Evolutionary conservation across 2,888 invertebrate species (phyloP).

Genomic region (Shargacucullia verbasci): DNA sequence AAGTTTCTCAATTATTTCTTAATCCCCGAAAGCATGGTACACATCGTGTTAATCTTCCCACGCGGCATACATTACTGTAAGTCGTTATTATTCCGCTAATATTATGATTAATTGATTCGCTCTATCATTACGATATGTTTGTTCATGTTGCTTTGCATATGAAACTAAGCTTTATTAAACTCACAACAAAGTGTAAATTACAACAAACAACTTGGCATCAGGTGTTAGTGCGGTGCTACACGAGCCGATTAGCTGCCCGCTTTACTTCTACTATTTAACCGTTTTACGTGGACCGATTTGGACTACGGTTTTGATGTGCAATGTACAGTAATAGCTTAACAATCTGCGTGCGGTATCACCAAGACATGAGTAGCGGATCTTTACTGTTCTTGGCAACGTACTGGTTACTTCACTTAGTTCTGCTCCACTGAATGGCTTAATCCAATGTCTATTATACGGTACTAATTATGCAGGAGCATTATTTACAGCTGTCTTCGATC

Average conservation of each 20-base stretch:
- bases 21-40: conserved; percentile 42
- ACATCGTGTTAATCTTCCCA: conserved; percentile 54
- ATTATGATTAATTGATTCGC: conserved; percentile 64
- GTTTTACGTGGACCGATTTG: conserved; percentile 21
- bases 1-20: conserved; percentile 15
- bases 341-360: conserved; percentile 29
- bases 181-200: conserved; percentile 15
- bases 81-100: conserved; percentile 61
- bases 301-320: conserved; percentile 32
- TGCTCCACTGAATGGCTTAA: conserved; percentile 47
- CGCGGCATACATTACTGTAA: conserved; percentile 57
- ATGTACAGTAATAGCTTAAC: conserved; percentile 28
- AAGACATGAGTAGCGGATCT: conserved; percentile 37
- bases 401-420: conserved; percentile 35
- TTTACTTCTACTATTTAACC: conserved; percentile 46
- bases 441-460: conserved; percentile 30
- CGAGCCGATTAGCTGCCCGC: conserved; percentile 40
- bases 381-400: conserved; percentile 42
- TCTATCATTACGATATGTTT: conserved; percentile 49
- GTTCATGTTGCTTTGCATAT: conserved; percentile 14
- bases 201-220: conserved; percentile 1
- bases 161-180: conserved; percentile 5
- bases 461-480: conserved; percentile 25
- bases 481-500: conserved; percentile 14
- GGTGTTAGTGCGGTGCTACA: conserved; percentile 45